Evolutionary conservation across 2,113 vertebrate genomes (phyloP), one percentile per base, ranked within the genome.

Genomic region (Gobio gobio): DNA sequence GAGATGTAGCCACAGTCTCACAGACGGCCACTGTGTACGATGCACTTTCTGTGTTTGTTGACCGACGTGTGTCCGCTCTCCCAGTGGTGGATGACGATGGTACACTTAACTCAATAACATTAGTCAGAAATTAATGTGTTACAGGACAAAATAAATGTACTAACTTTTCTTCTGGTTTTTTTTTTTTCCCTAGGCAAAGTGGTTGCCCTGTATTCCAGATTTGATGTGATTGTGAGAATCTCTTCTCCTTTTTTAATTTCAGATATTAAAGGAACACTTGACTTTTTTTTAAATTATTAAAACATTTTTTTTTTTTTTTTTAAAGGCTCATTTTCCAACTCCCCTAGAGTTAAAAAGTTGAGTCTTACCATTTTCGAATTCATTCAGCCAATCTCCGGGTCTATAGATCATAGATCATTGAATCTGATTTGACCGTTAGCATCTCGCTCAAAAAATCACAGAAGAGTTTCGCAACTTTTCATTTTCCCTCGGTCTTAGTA

Each of bases 221-320:
- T 99, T 2, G 98, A 99, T 3, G 97, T 99, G 59, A 99, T 99
- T 89, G 98, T 99, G 91, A 97, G 98, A 91, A 45, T 5, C 5
- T 12, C 47, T 81, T 56, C 45, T 85, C 14, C 22, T 83, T 66
- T 85, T 70, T 47, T 64, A 0, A 47, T 13, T 20, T 75, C 8
- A 20, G 24, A 75, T 22, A 51, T 45, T 75, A 10, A 29, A 29
- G 29, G 29, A 29, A 29, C 29, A 29, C 29, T 29, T 2, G 1
- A 29, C 29, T 29, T 29, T 29, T 1, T 29, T 29, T 29, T 29
- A 29, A 29, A 29, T 29, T n/a, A n/a, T n/a, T n/a, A n/a, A n/a
- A n/a, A n/a, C n/a, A n/a, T n/a, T n/a, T n/a, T n/a, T n/a, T n/a
- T n/a, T n/a, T n/a, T n/a, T n/a, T n/a, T n/a, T n/a, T n/a, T n/a